Percentiles rank a stretch among this genome's conserved stretches.
Conservation (phyloP, 1,140 invertebrate genomes). For the Drosophila santomea region DNA sequence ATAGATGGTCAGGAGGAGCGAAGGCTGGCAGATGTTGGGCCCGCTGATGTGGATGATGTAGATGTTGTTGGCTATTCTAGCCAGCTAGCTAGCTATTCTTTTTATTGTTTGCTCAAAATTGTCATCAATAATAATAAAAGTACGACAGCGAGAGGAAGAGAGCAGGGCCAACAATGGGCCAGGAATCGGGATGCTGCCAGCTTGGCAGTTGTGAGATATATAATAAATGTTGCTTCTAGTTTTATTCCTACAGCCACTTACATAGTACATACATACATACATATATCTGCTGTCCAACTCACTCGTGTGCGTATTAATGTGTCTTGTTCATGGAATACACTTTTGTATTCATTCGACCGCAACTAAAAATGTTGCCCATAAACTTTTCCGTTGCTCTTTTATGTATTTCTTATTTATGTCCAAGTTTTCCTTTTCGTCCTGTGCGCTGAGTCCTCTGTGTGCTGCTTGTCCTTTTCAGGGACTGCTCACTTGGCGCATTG, state of each 20-base stretch:
- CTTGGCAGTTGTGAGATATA: slow-evolving; percentile 70
- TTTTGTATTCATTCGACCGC: slow-evolving; percentile 79
- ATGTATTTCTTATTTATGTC: slow-evolving; percentile 69
- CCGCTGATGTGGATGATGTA: slow-evolving; percentile 24
- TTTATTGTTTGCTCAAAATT: slow-evolving; percentile 82
- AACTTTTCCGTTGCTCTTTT: slow-evolving; percentile 64
- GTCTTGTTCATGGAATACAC: slow-evolving; percentile 76
- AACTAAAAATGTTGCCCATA: slow-evolving; percentile 81
- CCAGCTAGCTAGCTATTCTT: slow-evolving; percentile 34
- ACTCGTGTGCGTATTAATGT: slow-evolving; percentile 49
- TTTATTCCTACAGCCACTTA: slow-evolving; percentile 5
- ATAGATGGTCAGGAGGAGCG: slow-evolving; percentile 24
- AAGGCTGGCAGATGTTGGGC: slow-evolving; percentile 48
- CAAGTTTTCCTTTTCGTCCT: slow-evolving; percentile 53
- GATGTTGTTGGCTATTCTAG: slow-evolving; percentile 26
- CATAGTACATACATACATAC: background rate
- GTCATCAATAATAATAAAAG: slow-evolving; percentile 83
- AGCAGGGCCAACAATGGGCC: slow-evolving; percentile 53
- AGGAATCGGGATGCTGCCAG: slow-evolving; percentile 39
- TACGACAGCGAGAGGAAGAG: slow-evolving; percentile 20
- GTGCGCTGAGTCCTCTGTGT: background rate
- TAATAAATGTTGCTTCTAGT: slow-evolving; percentile 65
- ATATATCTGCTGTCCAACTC: background rate
- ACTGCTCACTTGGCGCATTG: slow-evolving; percentile 23
- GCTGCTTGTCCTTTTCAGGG: slow-evolving; percentile 28